phyloP scores from a whole-genome alignment of 1,140 invertebrate species.

The Philopotamus ludificatus region DNA sequence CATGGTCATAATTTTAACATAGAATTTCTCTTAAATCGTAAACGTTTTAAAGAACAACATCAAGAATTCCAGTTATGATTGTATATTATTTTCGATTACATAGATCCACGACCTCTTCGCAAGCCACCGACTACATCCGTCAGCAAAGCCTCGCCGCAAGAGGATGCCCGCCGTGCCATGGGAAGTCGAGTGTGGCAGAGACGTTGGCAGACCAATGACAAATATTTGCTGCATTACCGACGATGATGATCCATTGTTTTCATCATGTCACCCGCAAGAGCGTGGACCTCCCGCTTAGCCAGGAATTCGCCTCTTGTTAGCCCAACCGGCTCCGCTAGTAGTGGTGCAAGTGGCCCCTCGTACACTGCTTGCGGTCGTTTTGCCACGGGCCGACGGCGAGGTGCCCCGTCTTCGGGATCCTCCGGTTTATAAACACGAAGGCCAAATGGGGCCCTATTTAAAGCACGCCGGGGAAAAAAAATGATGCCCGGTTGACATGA shows the following conservation, averaged over 20 bases:
- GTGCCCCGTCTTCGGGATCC: not conserved
- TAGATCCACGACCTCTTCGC: too few relatives aligned
- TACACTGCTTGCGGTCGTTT: not conserved
- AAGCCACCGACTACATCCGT: too few relatives aligned
- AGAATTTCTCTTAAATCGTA: too few relatives aligned
- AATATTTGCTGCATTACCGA: slow-evolving; percentile 27
- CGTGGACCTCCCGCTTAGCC: slow-evolving; percentile 17
- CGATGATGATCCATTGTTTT: slow-evolving; percentile 32
- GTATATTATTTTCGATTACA: not conserved
- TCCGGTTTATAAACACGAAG: not conserved
- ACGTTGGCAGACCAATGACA: slow-evolving; percentile 15
- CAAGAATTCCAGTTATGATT: too few relatives aligned
- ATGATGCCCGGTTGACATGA: not conserved
- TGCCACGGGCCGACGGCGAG: not conserved
- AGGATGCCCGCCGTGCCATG: not conserved
- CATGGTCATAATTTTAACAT: too few relatives aligned
- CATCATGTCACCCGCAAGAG: slow-evolving; percentile 13
- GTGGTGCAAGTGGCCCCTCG: too few relatives aligned
- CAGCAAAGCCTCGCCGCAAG: slow-evolving; percentile 2
- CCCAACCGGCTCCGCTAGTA: too few relatives aligned
- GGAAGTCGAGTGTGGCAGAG: slow-evolving; percentile 1
- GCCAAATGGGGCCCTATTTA: slow-evolving; percentile 5
- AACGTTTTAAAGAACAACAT: too few relatives aligned
- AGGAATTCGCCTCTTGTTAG: not conserved
- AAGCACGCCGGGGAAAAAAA: not conserved